Conservation (phyloP, 1,140 invertebrate genomes). For the Zaprionus davidi region DNA sequence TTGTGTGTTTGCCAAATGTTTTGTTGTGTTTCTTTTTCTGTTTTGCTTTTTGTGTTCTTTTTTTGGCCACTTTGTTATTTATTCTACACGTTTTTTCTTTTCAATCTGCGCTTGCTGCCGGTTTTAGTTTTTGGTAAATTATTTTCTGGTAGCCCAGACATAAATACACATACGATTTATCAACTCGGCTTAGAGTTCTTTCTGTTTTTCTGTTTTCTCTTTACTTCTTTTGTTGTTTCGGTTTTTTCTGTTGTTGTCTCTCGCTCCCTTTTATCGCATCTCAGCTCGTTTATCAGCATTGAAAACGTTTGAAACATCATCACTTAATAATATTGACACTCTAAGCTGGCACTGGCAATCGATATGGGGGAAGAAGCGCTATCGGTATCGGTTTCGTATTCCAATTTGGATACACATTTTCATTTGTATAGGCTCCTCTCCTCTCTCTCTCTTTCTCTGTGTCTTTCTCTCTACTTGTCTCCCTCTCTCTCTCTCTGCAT, state of each 20-base stretch:
- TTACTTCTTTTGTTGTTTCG: conserved; percentile 18
- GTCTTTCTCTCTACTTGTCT: no score
- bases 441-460: background rate
- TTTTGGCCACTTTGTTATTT: conserved; percentile 48
- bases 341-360: conserved; percentile 8
- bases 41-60: conserved; percentile 30
- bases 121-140: conserved; percentile 76
- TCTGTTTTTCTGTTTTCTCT: conserved; percentile 34
- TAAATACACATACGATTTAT: conserved; percentile 78
- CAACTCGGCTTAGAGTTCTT: conserved; percentile 64
- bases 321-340: conserved; percentile 83
- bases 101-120: conserved; percentile 37
- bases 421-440: conserved; percentile 17
- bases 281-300: conserved; percentile 73
- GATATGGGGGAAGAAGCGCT: conserved; percentile 16
- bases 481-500: background rate
- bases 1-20: conserved; percentile 46
- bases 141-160: conserved; percentile 71
- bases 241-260: conserved; percentile 36
- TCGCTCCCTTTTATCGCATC: conserved; percentile 47
- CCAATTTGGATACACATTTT: conserved; percentile 26
- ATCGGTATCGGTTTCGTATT: background rate
- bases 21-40: conserved; percentile 37
- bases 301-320: conserved; percentile 67
- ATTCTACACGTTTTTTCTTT: conserved; percentile 63